Evolutionary conservation across 2,888 invertebrate species (phyloP).

Genomic region (Agrochola circellaris): DNA sequence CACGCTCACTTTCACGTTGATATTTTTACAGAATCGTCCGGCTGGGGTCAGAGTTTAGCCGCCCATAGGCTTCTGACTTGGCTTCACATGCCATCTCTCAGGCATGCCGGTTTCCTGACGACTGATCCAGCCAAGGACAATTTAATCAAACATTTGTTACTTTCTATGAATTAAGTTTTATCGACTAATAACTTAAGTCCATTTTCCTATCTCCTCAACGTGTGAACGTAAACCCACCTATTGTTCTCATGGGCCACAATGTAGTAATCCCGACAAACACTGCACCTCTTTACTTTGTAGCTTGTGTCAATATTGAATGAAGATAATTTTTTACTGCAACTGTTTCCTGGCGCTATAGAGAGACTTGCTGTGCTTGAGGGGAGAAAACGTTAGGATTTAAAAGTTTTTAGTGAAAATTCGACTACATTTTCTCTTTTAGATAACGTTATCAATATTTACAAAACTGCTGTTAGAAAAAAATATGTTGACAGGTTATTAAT

Average conservation of each 20-base stretch:
- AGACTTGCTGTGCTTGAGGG: neutral
- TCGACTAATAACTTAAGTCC: neutral
- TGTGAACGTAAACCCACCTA: constrained; percentile 39
- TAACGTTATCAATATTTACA: no score
- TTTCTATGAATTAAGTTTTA: neutral
- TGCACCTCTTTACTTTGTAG: constrained; percentile 35
- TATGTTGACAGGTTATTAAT: no score
- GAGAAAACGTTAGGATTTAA: neutral
- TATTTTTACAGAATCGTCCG: no score
- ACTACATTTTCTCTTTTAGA: no score
- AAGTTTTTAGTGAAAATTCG: no score
- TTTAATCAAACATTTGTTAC: neutral
- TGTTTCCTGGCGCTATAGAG: constrained; percentile 36
- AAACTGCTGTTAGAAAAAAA: no score
- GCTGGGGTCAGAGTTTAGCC: no score
- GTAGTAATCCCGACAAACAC: constrained; percentile 43
- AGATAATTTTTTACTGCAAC: constrained; percentile 55
- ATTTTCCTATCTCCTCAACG: constrained; percentile 12
- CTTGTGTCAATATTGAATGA: constrained; percentile 47
- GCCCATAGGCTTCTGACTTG: no score
- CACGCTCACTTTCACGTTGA: no score
- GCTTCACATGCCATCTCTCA: no score
- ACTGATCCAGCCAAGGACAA: neutral
- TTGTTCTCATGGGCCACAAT: constrained; percentile 52
- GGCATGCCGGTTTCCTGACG: no score